A percentile compares a stretch with the other conserved stretches of the same genome.
Conservation (phyloP, 2,888 invertebrate genomes). For the Tipula confusa region DNA sequence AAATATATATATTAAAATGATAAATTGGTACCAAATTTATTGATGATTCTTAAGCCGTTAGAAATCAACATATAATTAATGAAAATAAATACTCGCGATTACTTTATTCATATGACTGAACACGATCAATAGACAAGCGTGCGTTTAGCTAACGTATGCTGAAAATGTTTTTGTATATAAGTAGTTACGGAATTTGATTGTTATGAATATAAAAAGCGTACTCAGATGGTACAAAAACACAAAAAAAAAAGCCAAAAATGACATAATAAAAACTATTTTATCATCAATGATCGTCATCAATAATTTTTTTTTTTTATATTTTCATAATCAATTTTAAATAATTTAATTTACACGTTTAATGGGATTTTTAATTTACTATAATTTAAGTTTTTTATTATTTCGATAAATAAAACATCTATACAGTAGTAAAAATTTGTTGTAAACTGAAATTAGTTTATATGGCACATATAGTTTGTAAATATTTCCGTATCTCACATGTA, state of each 20-base stretch:
- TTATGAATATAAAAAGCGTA: neutral
- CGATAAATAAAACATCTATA: neutral
- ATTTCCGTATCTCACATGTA: neutral
- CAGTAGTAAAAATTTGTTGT: neutral
- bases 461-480: neutral
- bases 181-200: neutral
- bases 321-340: conserved; percentile 5
- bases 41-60: neutral
- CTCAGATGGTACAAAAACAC: neutral
- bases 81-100: neutral
- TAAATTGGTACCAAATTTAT: neutral
- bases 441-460: neutral
- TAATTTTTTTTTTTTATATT: neutral
- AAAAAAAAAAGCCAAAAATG: neutral
- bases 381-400: neutral
- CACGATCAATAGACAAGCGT: neutral
- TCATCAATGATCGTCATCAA: conserved; percentile 12
- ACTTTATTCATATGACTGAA: neutral
- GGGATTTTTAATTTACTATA: conserved; percentile 20
- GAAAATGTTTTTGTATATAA: neutral
- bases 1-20: neutral
- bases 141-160: neutral
- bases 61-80: neutral
- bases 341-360: conserved; percentile 20
- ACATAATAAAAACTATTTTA: neutral